These are phyloP conservation scores for Sinocyclocheilus maitianheensis DNA, from an alignment of 2,113 vertebrate species.

Conservation along the genomic window DNA sequence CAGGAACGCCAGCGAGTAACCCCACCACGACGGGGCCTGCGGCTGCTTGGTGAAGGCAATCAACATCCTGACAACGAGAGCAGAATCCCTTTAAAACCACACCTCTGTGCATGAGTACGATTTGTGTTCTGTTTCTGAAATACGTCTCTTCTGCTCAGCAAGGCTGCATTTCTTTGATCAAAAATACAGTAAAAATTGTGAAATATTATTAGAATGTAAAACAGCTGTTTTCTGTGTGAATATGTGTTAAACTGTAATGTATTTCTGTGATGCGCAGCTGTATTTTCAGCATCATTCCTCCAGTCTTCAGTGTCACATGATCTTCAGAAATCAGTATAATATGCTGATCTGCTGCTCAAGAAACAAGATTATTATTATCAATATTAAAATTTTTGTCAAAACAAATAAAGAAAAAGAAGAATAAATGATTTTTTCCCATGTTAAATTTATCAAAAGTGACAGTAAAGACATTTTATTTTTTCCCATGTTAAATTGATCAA, in stretches of 20 bases:
- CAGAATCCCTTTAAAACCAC: background rate
- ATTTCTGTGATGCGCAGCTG: background rate
- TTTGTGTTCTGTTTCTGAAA: background rate
- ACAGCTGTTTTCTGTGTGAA: too few species aligned
- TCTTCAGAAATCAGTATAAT: too few species aligned
- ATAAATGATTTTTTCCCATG: too few species aligned
- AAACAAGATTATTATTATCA: too few species aligned
- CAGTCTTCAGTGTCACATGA: background rate
- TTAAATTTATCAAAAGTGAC: too few species aligned
- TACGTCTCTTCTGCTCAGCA: too few species aligned
- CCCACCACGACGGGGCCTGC: conserved; percentile 86
- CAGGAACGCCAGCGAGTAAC: conserved; percentile 86
- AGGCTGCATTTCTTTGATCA: background rate
- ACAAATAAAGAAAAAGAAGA: too few species aligned
- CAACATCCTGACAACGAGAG: conserved; percentile 75
- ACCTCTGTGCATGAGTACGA: background rate
- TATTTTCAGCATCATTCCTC: background rate
- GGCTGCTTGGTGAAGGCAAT: conserved; percentile 85
- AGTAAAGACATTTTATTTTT: too few species aligned
- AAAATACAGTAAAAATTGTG: background rate
- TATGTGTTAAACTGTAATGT: background rate
- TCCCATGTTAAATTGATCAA: too few species aligned
- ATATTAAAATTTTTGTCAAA: too few species aligned
- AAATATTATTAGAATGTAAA: too few species aligned
- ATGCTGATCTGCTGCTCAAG: too few species aligned